Conservation (phyloP, 2,113 vertebrate genomes). For the Chaenogobius annularis region DNA sequence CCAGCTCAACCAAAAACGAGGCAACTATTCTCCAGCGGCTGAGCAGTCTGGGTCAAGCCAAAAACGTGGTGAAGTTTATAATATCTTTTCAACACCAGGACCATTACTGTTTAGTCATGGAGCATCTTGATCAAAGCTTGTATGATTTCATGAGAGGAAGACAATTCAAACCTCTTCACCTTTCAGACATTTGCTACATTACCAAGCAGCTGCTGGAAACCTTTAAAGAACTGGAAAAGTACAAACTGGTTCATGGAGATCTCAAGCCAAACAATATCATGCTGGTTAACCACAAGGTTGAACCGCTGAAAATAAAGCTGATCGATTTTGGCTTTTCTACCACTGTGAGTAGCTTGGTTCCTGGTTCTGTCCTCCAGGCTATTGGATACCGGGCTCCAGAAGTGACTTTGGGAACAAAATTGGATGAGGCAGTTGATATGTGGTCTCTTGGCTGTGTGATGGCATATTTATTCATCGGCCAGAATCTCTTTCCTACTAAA, state of each 20-base stretch:
- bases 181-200: not conserved
- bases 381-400: too few species aligned
- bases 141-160: not conserved
- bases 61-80: not conserved
- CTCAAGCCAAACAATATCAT: not conserved
- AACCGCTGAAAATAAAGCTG: not conserved
- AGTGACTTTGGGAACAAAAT: too few species aligned
- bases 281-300: not conserved
- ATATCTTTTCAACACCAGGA: not conserved
- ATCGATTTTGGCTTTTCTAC: not conserved
- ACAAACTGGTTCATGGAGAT: not conserved
- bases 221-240: not conserved
- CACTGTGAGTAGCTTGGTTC: not conserved
- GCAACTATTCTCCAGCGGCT: not conserved
- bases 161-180: not conserved
- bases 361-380: too few species aligned
- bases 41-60: not conserved
- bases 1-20: not conserved
- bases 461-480: not conserved
- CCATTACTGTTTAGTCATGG: not conserved
- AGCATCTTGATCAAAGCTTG: not conserved
- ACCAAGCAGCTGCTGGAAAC: not conserved
- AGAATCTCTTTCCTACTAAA: not conserved
- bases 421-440: not conserved
- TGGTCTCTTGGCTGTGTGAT: not conserved